Conservation (phyloP, 2,113 vertebrate species). For the Suncus etruscus region DNA sequence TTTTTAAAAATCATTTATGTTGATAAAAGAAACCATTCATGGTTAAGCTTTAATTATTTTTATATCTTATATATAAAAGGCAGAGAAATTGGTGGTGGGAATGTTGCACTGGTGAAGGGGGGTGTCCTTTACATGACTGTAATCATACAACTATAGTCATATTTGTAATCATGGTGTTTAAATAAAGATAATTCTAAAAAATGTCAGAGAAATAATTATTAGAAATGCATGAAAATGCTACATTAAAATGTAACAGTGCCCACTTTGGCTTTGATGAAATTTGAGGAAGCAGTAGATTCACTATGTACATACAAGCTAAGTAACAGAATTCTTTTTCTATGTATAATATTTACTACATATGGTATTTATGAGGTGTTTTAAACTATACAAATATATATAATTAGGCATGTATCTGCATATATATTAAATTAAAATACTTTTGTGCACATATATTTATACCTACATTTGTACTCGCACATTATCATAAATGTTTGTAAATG, state of each 20-base stretch:
- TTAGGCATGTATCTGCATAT: not conserved
- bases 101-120: too few species aligned
- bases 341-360: not conserved
- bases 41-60: conserved; percentile 50
- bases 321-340: not conserved
- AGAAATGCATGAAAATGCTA: conserved; percentile 30
- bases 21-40: not conserved
- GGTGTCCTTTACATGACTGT: too few species aligned
- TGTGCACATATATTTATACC: not conserved
- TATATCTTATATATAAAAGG: conserved; percentile 36
- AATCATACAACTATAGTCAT: too few species aligned
- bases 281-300: not conserved
- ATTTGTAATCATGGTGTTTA: too few species aligned
- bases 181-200: too few species aligned
- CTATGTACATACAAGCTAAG: not conserved
- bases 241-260: not conserved
- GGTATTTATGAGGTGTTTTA: conserved; percentile 1
- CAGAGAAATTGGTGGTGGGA: too few species aligned
- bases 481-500: conserved; percentile 30
- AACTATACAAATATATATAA: not conserved
- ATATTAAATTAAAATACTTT: not conserved
- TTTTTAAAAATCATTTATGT: not conserved
- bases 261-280: conserved; percentile 6
- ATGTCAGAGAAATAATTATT: conserved; percentile 20
- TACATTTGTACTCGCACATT: not conserved